Conservation (phyloP, 2,797 vertebrate genomes). For the Arrhamphus sclerolepis region DNA sequence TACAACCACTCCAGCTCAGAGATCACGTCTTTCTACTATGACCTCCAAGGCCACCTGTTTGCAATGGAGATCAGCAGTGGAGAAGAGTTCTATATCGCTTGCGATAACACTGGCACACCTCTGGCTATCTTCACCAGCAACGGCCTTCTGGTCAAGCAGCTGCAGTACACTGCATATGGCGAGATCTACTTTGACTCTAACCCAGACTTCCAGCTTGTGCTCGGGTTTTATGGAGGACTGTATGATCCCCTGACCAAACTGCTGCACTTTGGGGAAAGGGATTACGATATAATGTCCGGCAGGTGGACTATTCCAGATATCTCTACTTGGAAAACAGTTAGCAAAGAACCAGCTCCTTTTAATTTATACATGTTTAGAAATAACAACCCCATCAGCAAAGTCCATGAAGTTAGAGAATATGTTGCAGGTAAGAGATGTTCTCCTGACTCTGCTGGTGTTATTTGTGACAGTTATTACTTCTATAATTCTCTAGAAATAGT, state of each 20-base stretch:
- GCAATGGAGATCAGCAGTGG: conserved; percentile 99
- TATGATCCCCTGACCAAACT: conserved; percentile 96
- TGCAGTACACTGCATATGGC: conserved; percentile 97
- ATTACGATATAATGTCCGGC: conserved; percentile 96
- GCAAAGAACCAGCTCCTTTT: conserved; percentile 92
- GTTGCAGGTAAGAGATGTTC: conserved; percentile 87
- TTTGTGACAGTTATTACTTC: background rate
- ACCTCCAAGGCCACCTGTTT: conserved; percentile 97
- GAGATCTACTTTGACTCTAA: conserved; percentile 98
- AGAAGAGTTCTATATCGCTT: conserved; percentile 97
- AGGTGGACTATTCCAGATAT: conserved; percentile 96
- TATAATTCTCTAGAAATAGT: too few species aligned
- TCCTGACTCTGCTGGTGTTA: background rate
- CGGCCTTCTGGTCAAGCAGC: conserved; percentile 94
- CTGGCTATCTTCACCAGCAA: conserved; percentile 96
- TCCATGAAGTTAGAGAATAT: conserved; percentile 94
- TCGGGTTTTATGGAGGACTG: conserved; percentile 97
- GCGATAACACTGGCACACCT: conserved; percentile 95
- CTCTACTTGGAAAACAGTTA: conserved; percentile 90
- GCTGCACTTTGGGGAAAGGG: conserved; percentile 94
- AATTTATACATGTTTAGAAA: conserved; percentile 98
- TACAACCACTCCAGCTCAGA: conserved; percentile 98
- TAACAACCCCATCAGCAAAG: conserved; percentile 98
- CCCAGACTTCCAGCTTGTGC: conserved; percentile 93
- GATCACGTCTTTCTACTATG: conserved; percentile 98